These are phyloP conservation scores for Agrotis clavis DNA, from an alignment of 2,888 invertebrate genomes.

Conservation along the genomic window DNA sequence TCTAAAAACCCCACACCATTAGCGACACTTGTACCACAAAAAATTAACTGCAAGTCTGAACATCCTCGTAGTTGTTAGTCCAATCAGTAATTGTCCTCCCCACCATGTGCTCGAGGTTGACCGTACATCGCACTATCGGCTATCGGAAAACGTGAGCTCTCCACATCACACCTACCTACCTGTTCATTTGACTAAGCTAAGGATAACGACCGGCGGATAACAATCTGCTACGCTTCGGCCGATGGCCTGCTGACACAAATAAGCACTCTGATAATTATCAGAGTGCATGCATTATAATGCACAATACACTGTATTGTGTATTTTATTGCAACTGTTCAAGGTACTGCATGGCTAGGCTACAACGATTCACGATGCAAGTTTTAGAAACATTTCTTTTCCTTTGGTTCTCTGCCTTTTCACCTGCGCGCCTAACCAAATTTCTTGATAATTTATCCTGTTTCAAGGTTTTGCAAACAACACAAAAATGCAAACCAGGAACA, in stretches of 20 bases:
- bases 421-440: no score
- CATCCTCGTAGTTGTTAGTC: not conserved
- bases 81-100: not conserved
- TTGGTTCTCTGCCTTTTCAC: no score
- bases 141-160: not conserved
- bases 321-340: not conserved
- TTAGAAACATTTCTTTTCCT: no score
- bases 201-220: conserved; percentile 8
- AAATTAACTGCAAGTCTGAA: no score
- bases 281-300: no score
- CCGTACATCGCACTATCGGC: not conserved
- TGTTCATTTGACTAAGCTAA: conserved; percentile 10
- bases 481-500: no score
- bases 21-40: no score
- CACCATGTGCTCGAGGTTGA: not conserved
- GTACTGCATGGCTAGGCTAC: no score
- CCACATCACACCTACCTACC: not conserved
- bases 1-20: no score
- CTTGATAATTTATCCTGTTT: no score
- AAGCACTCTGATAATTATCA: not conserved
- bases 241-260: conserved; percentile 7
- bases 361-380: no score
- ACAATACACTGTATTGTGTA: not conserved
- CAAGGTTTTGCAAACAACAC: no score
- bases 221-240: not conserved